Evolutionary conservation across 2,888 invertebrate species (phyloP).

Genomic region (Drosophila mayaguana): DNA sequence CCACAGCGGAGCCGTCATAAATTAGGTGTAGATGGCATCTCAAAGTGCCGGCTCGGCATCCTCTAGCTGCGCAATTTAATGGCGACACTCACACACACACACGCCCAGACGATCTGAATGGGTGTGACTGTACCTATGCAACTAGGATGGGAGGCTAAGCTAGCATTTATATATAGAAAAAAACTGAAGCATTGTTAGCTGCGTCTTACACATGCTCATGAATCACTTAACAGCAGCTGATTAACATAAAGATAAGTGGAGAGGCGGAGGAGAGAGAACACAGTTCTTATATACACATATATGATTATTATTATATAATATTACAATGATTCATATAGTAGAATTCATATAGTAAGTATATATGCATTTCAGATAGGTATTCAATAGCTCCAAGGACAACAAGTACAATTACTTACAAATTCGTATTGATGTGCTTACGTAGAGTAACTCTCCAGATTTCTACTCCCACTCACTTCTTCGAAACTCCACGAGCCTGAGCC

Average conservation of each 20-base stretch:
- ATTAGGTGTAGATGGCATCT: constrained; percentile 78
- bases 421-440: too few species aligned
- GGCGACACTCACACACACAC: constrained; percentile 42
- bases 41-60: constrained; percentile 65
- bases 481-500: background rate
- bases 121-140: constrained; percentile 32
- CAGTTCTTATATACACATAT: background rate
- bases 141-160: constrained; percentile 15
- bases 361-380: too few species aligned
- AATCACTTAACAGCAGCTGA: constrained; percentile 4
- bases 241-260: constrained; percentile 9
- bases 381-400: background rate
- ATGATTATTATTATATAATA: background rate
- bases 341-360: background rate
- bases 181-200: background rate
- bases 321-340: background rate
- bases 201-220: constrained; percentile 3
- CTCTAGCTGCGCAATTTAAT: constrained; percentile 45
- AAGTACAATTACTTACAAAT: too few species aligned
- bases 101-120: constrained; percentile 19
- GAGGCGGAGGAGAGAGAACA: background rate
- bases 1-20: constrained; percentile 63
- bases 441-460: background rate
- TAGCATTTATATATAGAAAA: constrained; percentile 4
- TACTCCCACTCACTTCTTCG: background rate